Evolutionary conservation across 2,888 invertebrate genomes (phyloP).

Genomic region (Leucoma salicis): DNA sequence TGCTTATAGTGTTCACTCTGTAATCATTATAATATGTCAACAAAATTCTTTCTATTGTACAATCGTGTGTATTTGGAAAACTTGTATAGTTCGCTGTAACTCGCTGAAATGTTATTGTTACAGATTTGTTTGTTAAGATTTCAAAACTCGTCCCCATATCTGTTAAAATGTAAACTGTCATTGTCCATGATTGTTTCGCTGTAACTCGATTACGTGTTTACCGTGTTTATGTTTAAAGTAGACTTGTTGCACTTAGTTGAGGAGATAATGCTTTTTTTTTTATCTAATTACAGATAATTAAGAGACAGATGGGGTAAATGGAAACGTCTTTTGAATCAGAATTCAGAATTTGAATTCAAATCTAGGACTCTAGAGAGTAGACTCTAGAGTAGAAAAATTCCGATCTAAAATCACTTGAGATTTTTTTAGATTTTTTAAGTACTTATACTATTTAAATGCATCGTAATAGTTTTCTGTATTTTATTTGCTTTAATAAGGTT

Average conservation of each 20-base stretch:
- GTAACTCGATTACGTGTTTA: constrained; percentile 52
- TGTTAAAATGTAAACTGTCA: constrained; percentile 73
- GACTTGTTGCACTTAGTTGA: constrained; percentile 11
- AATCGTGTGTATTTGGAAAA: constrained; percentile 60
- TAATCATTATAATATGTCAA: constrained; percentile 37
- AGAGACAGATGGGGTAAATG: no score
- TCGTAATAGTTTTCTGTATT: no score
- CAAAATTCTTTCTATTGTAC: constrained; percentile 55
- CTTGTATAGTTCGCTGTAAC: constrained; percentile 46
- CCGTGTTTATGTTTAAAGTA: constrained; percentile 36
- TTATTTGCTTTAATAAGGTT: no score
- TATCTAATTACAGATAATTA: no score
- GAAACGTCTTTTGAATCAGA: no score
- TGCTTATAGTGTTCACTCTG: neutral
- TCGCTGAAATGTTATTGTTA: constrained; percentile 45
- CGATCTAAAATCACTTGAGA: no score
- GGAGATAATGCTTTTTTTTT: no score
- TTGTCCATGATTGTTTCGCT: constrained; percentile 64
- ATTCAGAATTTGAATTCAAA: no score
- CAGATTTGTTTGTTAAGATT: constrained; percentile 60
- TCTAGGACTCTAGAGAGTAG: no score
- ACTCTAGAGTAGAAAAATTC: no score
- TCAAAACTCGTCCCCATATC: constrained; percentile 61
- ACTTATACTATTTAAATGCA: no score
- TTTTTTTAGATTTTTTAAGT: no score